A percentile compares a stretch with the other conserved stretches of the same genome.
Evolutionary conservation across 2,888 invertebrate species (phyloP).

Genomic region (Osmoderma eremita): DNA sequence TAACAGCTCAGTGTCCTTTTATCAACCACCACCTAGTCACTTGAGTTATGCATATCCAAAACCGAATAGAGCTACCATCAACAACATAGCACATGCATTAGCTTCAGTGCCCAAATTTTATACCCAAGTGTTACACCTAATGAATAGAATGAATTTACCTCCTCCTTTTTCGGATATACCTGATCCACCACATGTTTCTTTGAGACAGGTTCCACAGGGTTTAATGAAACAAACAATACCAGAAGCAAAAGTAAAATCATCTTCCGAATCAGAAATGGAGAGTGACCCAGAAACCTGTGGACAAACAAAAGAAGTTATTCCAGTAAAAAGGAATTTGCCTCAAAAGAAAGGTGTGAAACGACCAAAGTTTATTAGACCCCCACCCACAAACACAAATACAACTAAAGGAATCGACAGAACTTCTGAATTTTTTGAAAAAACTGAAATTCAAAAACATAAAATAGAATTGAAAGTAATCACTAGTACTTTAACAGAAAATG

Average conservation of each 20-base stretch:
- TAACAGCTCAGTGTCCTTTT: conserved; percentile 71
- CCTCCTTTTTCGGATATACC: conserved; percentile 76
- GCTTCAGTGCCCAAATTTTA: conserved; percentile 84
- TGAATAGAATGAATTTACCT: conserved; percentile 94
- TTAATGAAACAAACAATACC: not conserved
- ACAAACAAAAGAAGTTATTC: conserved; percentile 61
- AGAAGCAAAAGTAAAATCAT: conserved; percentile 24
- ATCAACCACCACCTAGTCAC: conserved; percentile 80
- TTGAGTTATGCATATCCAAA: conserved; percentile 84
- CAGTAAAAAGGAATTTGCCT: conserved; percentile 63
- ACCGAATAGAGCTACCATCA: conserved; percentile 75
- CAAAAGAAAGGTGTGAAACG: conserved; percentile 66
- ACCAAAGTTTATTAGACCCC: conserved; percentile 67
- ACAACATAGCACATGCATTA: conserved; percentile 82
- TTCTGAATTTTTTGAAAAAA: conserved; percentile 69
- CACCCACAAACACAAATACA: conserved; percentile 50
- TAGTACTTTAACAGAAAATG: conserved; percentile 49
- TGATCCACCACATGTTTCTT: conserved; percentile 65
- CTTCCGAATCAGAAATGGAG: conserved; percentile 73
- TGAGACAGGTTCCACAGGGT: conserved; percentile 35
- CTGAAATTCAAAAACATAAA: conserved; percentile 62
- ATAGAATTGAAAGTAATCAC: conserved; percentile 67
- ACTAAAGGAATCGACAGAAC: conserved; percentile 60
- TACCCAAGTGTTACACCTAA: conserved; percentile 85
- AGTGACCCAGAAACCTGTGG: conserved; percentile 67